Base-by-base conservation (phyloP, 2,113 vertebrate genomes). In the Chauna torquata region DNA sequence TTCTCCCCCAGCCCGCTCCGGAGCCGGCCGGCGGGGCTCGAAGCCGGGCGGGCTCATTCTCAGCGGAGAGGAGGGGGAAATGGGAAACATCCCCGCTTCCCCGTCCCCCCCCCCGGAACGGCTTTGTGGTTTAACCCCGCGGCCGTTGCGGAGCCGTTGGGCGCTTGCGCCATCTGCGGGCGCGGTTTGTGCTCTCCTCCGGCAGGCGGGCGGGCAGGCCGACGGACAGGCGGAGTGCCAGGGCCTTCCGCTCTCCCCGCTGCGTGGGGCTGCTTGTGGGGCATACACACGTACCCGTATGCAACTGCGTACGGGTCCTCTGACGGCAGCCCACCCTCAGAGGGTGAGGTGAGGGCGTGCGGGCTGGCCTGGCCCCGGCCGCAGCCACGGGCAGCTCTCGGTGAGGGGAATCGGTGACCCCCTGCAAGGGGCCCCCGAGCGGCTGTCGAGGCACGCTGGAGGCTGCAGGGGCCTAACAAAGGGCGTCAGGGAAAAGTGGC, bases 161-260 rank as follows among this genome's bases (percentile, higher is more conserved):
- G 42, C 71, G 61, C 18, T 54, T 12, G 58, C 61, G 75, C 65
- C 45, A 24, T 50, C 69, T 45, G 17, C 9, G 36, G 6, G 11
- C 12, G 16, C 5, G 30, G 4, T 34, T 9, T 1, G 3, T 3
- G 8, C 22, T 7, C 1, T 1, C 2, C 5, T 14, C 11, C 0
- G 9, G 9, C 47, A 20, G 47, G 20, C 47, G 3, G 19, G 10
- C 30, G 24, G 30, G 12, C 6, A 18, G 23, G 2, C 17, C 4
- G 30, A 3, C 16, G 16, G 34, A 9, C 22, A 1, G 42, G 2
- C 34, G 8, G 34, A 9, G 50, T 17, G 58, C 5, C 50, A 6
- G 45, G 10, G 27, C 3, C 7, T 25, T 22, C 6, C 14, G 0
- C 30, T 4, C 25, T 3, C 3, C 5, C 8, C 19, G 15, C 30